Conservation (phyloP, 2,797 vertebrate species). For the Tolypeutes matacus region DNA sequence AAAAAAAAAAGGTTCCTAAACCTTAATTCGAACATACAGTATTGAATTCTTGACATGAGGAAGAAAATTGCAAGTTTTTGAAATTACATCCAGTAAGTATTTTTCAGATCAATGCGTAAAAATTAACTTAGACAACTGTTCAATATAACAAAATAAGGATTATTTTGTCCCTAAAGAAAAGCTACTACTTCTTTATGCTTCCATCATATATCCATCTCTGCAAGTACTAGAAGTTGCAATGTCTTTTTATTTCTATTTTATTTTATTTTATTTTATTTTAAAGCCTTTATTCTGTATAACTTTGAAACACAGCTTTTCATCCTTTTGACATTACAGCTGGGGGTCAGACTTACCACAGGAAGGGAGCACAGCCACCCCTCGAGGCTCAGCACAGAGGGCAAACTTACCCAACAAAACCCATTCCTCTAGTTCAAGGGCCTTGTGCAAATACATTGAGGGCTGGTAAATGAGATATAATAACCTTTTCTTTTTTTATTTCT, state of each 20-base stretch:
- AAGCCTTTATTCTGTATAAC: conserved; percentile 91
- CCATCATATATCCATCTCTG: not conserved
- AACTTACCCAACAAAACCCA: not conserved
- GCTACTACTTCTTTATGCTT: not conserved
- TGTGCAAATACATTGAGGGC: conserved; percentile 76
- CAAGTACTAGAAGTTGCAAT: not conserved
- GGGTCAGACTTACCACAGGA: conserved; percentile 62
- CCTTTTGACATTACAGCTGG: conserved; percentile 87
- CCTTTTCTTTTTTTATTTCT: conserved; percentile 40
- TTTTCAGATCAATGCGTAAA: conserved; percentile 5
- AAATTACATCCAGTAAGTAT: not conserved
- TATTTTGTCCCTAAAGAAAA: not conserved
- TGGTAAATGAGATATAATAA: conserved; percentile 60
- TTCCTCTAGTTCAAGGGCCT: conserved; percentile 67
- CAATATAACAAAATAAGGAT: not conserved
- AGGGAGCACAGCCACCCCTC: conserved; percentile 53
- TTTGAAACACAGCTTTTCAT: conserved; percentile 88
- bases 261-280: conserved; percentile 79
- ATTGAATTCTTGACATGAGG: not conserved
- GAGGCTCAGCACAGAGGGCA: not conserved
- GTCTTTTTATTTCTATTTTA: not conserved
- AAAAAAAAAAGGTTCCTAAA: not conserved
- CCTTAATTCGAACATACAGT: conserved; percentile 60
- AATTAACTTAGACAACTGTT: not conserved
- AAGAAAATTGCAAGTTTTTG: conserved; percentile 11